These are phyloP conservation scores for Leptinotarsa tumamoca DNA, from an alignment of 2,888 invertebrate species.

Conservation along the genomic window DNA sequence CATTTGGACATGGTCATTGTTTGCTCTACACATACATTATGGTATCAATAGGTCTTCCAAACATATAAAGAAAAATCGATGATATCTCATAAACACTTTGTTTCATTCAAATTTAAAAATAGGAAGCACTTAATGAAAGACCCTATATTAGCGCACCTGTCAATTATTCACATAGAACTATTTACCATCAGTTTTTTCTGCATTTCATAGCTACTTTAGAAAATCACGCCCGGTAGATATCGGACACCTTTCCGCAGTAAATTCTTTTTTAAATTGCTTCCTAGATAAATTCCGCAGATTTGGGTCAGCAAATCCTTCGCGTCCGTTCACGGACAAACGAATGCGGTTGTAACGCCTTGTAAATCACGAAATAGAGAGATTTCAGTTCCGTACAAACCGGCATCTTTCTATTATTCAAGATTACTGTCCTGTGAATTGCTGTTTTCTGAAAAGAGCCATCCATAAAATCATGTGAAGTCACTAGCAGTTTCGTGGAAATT, in stretches of 20 bases:
- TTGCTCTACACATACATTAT: too few species aligned
- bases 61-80: too few species aligned
- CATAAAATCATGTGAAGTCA: constrained; percentile 1
- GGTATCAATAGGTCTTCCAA: too few species aligned
- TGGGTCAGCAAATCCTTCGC: constrained; percentile 48
- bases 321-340: constrained; percentile 49
- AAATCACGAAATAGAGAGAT: constrained; percentile 42
- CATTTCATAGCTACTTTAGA: too few species aligned
- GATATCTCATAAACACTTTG: too few species aligned
- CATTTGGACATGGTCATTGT: too few species aligned
- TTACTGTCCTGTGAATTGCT: constrained; percentile 30
- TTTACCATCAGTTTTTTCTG: too few species aligned
- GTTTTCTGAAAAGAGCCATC: constrained; percentile 22
- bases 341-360: constrained; percentile 39
- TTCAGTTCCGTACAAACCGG: constrained; percentile 34
- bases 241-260: constrained; percentile 18
- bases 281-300: constrained; percentile 47
- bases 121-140: too few species aligned
- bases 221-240: constrained; percentile 23
- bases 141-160: too few species aligned
- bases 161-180: too few species aligned
- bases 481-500: background rate
- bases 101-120: too few species aligned
- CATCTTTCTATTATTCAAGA: constrained; percentile 40
- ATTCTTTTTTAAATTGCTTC: constrained; percentile 37